Percentiles rank a stretch among this genome's conserved stretches.
Conservation (phyloP, 1,140 invertebrate species). For the Drosophila ohnishii region DNA sequence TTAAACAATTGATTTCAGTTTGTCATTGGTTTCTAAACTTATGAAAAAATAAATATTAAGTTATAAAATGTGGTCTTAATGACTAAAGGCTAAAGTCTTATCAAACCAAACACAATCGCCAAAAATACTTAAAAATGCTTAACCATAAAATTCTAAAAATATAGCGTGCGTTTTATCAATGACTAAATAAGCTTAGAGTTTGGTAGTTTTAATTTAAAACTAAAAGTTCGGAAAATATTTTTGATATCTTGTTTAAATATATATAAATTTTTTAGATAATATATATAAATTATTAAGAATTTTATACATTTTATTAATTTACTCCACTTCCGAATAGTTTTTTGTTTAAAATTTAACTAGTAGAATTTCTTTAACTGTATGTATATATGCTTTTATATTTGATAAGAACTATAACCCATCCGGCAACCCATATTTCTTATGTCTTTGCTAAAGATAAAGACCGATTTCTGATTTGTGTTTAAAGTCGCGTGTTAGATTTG, state of each 20-base stretch:
- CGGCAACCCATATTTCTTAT: conserved; percentile 7
- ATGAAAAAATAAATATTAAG: neutral
- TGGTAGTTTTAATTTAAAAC: neutral
- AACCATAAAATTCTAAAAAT: conserved; percentile 4
- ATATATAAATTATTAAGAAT: too few relatives aligned
- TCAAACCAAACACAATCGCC: neutral
- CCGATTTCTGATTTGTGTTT: conserved; percentile 11
- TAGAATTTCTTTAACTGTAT: neutral
- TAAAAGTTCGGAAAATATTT: too few relatives aligned
- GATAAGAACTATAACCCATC: conserved; percentile 29
- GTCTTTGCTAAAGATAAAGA: conserved; percentile 32
- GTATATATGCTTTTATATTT: conserved; percentile 4
- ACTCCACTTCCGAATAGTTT: neutral
- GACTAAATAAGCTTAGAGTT: neutral
- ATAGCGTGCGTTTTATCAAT: neutral
- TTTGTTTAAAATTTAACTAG: neutral
- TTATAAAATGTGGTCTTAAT: neutral
- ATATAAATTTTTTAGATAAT: too few relatives aligned
- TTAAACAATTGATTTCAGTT: neutral
- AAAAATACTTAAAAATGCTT: conserved; percentile 3
- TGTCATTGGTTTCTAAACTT: neutral
- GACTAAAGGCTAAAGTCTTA: neutral
- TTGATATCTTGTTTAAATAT: too few relatives aligned
- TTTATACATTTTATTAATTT: neutral
- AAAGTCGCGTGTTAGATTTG: conserved; percentile 2